phyloP scores from a whole-genome alignment of 2,113 vertebrate genomes.

The Apteryx mantelli region DNA sequence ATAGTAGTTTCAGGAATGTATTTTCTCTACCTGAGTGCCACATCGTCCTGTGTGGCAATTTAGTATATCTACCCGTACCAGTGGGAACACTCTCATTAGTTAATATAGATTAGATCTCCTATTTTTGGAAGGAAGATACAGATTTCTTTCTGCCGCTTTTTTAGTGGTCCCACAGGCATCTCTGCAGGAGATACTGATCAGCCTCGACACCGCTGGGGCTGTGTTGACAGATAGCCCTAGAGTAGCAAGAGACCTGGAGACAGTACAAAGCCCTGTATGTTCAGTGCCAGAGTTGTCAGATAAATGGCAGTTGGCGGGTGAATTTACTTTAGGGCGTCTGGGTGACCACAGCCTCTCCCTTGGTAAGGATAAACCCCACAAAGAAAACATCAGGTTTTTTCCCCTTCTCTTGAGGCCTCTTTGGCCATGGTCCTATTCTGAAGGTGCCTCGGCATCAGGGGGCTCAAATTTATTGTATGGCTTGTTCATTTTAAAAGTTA shows the following conservation, averaged over 20 bases:
- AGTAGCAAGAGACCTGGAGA: neutral
- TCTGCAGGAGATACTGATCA: neutral
- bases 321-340: neutral
- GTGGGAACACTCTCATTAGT: neutral
- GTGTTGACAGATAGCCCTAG: neutral
- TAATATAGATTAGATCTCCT: neutral
- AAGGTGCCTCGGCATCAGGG: neutral
- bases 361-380: neutral
- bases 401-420: neutral
- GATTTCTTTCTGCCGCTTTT: neutral
- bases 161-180: neutral
- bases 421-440: neutral
- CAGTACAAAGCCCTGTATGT: neutral
- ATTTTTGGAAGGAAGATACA: neutral
- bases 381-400: neutral
- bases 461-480: neutral
- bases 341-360: neutral
- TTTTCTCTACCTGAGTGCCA: neutral
- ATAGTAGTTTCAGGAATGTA: neutral
- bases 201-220: neutral
- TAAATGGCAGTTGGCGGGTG: neutral
- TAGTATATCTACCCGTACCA: neutral
- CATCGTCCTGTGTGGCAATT: neutral
- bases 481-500: neutral
- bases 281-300: neutral